Conservation (phyloP, 2,797 vertebrate species). For the Muscicapa striata region DNA sequence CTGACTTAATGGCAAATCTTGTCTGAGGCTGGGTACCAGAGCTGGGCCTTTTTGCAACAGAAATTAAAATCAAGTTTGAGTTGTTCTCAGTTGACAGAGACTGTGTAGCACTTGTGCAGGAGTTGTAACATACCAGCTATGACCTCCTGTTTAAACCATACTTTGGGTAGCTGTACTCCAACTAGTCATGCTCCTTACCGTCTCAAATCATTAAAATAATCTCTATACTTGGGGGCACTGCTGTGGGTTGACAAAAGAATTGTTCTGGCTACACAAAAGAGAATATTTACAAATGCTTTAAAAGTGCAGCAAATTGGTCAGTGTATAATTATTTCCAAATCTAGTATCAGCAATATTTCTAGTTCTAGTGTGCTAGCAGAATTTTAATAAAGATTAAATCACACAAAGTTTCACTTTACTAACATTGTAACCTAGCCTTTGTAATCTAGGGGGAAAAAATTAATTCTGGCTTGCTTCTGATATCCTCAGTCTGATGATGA, state of each 20-base stretch:
- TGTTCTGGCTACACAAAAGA: neutral
- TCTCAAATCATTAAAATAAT: neutral
- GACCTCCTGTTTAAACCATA: neutral
- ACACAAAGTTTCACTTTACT: neutral
- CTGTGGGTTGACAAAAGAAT: neutral
- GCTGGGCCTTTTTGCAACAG: neutral
- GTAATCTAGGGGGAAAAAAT: constrained; percentile 1
- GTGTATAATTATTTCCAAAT: neutral
- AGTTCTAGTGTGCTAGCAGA: neutral
- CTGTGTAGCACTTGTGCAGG: neutral
- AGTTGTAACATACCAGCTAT: neutral
- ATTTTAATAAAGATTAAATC: neutral
- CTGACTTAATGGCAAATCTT: neutral
- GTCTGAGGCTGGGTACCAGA: neutral
- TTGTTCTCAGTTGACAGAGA: neutral
- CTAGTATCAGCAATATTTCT: neutral
- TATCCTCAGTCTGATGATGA: neutral
- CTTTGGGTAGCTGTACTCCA: neutral
- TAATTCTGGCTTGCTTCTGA: neutral
- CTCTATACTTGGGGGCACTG: neutral
- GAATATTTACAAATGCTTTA: neutral
- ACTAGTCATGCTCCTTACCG: neutral
- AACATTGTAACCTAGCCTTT: neutral
- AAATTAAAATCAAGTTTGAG: neutral
- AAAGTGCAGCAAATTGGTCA: neutral